Conservation (phyloP, 2,113 vertebrate species). For the Choloepus hoffmanni region DNA sequence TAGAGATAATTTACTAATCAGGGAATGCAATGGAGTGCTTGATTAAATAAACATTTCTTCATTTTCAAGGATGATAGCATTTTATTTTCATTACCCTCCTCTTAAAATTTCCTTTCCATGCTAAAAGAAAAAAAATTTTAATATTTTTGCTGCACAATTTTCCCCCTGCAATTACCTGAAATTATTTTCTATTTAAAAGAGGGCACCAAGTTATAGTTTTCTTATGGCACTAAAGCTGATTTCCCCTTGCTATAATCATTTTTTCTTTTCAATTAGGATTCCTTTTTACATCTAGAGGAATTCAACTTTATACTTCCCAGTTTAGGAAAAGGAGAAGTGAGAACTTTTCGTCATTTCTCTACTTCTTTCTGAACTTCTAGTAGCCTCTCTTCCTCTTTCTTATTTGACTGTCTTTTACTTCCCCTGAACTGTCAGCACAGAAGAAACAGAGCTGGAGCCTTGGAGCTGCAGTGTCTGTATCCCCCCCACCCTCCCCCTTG, state of each 20-base stretch:
- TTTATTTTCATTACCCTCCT: neutral
- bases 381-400: neutral
- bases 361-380: neutral
- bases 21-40: neutral
- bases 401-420: neutral
- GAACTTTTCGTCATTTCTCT: neutral
- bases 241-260: neutral
- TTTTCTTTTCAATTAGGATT: neutral
- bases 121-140: neutral
- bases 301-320: neutral
- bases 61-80: neutral
- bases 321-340: neutral
- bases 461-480: neutral
- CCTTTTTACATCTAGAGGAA: neutral
- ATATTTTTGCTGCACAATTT: neutral
- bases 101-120: neutral
- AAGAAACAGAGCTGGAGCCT: neutral
- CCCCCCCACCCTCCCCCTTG: neutral
- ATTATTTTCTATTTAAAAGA: neutral
- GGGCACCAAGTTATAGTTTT: neutral
- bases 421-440: neutral
- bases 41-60: slow-evolving; percentile 42
- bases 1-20: neutral
- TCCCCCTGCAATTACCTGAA: neutral
- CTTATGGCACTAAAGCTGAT: neutral